phyloP scores from a whole-genome alignment of 2,888 invertebrate species.

The Branchellion lobata region DNA sequence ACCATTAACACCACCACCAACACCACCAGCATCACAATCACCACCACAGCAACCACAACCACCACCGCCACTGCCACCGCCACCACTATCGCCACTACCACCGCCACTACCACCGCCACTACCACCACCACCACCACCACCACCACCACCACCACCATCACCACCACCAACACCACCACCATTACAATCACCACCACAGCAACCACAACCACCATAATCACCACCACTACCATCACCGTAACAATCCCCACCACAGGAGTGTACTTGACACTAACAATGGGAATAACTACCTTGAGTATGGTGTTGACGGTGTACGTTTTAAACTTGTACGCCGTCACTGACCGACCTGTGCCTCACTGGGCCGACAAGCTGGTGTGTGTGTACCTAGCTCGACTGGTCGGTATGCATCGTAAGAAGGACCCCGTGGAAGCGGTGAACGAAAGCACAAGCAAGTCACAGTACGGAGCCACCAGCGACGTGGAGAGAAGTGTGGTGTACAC shows the following conservation, averaged over 20 bases:
- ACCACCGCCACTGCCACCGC: too few species aligned
- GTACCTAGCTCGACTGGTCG: conserved; percentile 52
- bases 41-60: too few species aligned
- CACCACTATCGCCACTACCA: too few species aligned
- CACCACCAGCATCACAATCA: too few species aligned
- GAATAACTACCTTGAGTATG: conserved; percentile 54
- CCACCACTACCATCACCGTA: too few species aligned
- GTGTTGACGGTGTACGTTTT: conserved; percentile 53
- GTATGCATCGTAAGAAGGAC: conserved; percentile 50
- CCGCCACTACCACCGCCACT: too few species aligned
- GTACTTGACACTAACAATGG: conserved; percentile 54
- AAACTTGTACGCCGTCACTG: conserved; percentile 53
- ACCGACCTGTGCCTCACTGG: conserved; percentile 53
- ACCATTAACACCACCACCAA: too few species aligned
- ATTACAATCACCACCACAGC: too few species aligned
- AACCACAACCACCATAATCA: too few species aligned
- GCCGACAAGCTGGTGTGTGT: conserved; percentile 49
- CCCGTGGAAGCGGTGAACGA: conserved; percentile 21
- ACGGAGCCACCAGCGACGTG: background rate
- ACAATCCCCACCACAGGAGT: conserved; percentile 50
- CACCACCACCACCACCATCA: too few species aligned
- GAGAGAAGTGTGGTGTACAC: background rate
- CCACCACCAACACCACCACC: too few species aligned
- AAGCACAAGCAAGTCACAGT: background rate
- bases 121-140: too few species aligned